Conservation (phyloP, 2,113 vertebrate genomes). For the Dolichotis patagonum region DNA sequence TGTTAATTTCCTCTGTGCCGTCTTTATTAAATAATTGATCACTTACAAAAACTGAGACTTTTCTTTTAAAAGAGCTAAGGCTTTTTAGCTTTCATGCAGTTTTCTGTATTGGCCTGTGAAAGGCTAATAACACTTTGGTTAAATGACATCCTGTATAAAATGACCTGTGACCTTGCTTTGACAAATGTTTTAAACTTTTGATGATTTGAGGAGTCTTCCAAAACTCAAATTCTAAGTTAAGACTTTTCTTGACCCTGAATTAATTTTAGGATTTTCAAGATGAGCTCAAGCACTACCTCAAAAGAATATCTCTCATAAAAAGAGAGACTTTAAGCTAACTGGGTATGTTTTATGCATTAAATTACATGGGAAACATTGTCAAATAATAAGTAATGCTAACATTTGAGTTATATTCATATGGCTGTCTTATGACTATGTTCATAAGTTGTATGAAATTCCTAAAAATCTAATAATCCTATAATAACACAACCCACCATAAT, state of each 20-base stretch:
- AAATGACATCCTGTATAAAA: neutral
- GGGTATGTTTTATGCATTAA: neutral
- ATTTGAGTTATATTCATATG: neutral
- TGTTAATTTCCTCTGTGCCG: neutral
- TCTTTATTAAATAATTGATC: neutral
- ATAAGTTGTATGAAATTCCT: neutral
- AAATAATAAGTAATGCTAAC: neutral
- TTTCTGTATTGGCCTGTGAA: neutral
- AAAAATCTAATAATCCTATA: neutral
- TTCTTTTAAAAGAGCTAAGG: neutral
- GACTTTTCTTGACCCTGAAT: neutral
- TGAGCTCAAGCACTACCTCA: neutral
- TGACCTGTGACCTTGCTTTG: neutral
- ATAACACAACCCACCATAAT: neutral
- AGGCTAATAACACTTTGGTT: neutral
- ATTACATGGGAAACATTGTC: neutral
- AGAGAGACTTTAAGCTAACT: neutral
- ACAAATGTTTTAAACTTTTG: neutral
- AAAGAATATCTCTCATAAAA: neutral
- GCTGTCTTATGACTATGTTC: neutral
- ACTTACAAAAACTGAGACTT: neutral
- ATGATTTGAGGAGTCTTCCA: neutral
- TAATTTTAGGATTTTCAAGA: neutral
- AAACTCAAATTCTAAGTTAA: neutral
- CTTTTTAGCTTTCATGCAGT: neutral